These are phyloP conservation scores for Drosophila stalkeri DNA, from an alignment of 2,888 invertebrate genomes.

Conservation along the genomic window DNA sequence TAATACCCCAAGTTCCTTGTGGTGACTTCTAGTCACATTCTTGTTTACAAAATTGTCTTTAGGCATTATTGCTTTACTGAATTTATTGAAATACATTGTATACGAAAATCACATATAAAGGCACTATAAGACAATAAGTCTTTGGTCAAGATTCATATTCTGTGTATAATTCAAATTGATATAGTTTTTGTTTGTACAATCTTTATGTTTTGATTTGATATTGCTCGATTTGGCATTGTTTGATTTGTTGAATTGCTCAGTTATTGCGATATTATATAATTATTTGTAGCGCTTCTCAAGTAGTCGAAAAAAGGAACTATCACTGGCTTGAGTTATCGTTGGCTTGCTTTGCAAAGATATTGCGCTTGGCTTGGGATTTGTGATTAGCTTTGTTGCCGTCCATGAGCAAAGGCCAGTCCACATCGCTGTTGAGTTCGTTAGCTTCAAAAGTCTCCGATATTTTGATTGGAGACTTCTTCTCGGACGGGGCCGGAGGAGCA, in stretches of 20 bases:
- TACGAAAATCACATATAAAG: background rate
- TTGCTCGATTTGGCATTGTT: background rate
- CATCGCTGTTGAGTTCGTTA: background rate
- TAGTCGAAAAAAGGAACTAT: too few relatives aligned
- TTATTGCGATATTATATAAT: background rate
- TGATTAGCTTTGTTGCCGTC: background rate
- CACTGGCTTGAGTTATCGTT: too few relatives aligned
- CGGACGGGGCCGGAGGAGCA: conserved; percentile 5
- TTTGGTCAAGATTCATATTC: too few relatives aligned
- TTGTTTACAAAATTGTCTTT: too few relatives aligned
- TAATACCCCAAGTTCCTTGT: too few relatives aligned
- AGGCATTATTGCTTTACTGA: too few relatives aligned
- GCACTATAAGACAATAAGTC: background rate
- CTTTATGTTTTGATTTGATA: background rate
- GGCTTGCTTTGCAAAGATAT: background rate
- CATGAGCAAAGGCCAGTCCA: background rate
- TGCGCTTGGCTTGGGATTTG: background rate
- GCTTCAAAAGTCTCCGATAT: background rate
- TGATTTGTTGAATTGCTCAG: background rate
- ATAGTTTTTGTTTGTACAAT: background rate
- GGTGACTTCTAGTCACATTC: too few relatives aligned
- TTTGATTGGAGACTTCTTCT: conserved; percentile 9
- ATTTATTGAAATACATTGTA: background rate
- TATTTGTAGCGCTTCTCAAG: background rate
- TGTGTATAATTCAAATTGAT: too few relatives aligned